A percentile compares a stretch with the other conserved stretches of the same genome.
phyloP scores from a whole-genome alignment of 2,888 invertebrate genomes.

The Bellardia bayeri region DNA sequence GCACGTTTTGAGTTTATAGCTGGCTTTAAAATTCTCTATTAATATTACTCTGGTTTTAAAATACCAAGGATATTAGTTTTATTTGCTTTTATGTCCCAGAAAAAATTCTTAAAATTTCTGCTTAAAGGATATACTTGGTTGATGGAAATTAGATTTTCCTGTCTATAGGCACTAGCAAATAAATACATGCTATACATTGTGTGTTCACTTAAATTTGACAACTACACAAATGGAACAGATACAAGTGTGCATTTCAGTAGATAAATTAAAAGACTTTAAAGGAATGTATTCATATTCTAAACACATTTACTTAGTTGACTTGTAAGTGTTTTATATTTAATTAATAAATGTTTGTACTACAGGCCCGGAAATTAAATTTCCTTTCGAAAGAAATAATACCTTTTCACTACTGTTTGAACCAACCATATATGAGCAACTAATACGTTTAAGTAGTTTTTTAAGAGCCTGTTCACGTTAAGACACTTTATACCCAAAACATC shows the following conservation, averaged over 20 bases:
- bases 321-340: too few species aligned
- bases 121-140: too few species aligned
- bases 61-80: too few species aligned
- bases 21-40: too few species aligned
- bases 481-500: constrained; percentile 52
- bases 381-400: neutral
- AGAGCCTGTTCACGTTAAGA: constrained; percentile 44
- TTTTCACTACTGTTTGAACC: neutral
- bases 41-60: too few species aligned
- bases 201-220: constrained; percentile 41
- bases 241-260: neutral
- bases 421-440: constrained; percentile 22
- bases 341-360: too few species aligned
- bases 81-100: too few species aligned
- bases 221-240: constrained; percentile 10
- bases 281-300: neutral
- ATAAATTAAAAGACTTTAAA: neutral
- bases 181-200: constrained; percentile 6
- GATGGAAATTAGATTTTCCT: too few species aligned
- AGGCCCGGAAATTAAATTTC: neutral
- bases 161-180: neutral
- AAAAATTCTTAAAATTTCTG: too few species aligned
- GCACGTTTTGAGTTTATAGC: too few species aligned
- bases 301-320: too few species aligned
- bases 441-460: constrained; percentile 23